A percentile compares a stretch with the other conserved stretches of the same genome.
Conservation (phyloP, 2,113 vertebrate species). For the Erinaceus europaeus region DNA sequence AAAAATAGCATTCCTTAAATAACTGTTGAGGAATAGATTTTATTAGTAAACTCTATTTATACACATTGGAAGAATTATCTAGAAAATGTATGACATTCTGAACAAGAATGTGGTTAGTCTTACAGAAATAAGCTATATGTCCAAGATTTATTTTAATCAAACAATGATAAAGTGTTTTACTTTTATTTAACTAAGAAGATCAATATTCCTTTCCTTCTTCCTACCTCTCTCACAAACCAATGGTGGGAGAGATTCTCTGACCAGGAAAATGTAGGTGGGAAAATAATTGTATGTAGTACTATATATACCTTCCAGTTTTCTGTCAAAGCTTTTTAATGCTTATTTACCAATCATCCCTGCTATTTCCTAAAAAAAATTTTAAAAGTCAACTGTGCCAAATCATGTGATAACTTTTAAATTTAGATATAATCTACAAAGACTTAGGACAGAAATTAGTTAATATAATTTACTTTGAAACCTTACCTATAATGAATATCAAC, state of each 20-base stretch:
- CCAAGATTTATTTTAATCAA: slow-evolving; percentile 42
- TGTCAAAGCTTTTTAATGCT: slow-evolving; percentile 63
- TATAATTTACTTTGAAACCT: slow-evolving; percentile 30
- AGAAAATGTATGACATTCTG: neutral
- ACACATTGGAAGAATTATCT: neutral
- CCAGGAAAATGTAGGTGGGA: slow-evolving; percentile 43
- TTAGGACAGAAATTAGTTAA: slow-evolving; percentile 47
- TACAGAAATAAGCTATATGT: slow-evolving; percentile 56
- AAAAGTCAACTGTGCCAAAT: slow-evolving; percentile 23
- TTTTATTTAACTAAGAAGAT: slow-evolving; percentile 18
- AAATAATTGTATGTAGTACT: slow-evolving; percentile 48
- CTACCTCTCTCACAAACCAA: neutral
- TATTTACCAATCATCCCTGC: slow-evolving; percentile 45
- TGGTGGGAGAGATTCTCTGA: slow-evolving; percentile 4
- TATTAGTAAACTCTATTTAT: neutral
- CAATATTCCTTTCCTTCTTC: neutral
- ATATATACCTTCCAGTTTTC: slow-evolving; percentile 12
- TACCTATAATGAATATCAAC: neutral
- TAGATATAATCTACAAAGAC: neutral
- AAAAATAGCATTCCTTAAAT: neutral
- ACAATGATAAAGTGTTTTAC: neutral
- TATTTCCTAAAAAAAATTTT: slow-evolving; percentile 45
- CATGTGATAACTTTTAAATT: neutral
- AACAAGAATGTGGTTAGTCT: slow-evolving; percentile 52
- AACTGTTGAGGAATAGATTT: neutral